These are phyloP conservation scores for Pollimyrus isidori DNA, from an alignment of 2,113 vertebrate species.

Conservation along the genomic window DNA sequence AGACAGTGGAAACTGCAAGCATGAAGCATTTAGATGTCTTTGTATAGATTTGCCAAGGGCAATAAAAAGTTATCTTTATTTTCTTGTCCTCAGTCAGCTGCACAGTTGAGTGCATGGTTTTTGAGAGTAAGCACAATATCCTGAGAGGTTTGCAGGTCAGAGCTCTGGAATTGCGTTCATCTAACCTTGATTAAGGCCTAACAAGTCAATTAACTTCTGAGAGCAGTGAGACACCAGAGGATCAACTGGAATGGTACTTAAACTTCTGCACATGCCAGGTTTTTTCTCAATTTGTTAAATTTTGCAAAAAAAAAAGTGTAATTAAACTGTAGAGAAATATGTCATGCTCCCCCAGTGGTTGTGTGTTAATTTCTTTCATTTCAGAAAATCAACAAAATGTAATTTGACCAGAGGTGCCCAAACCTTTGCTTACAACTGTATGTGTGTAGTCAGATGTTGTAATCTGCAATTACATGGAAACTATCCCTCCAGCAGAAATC, in stretches of 20 bases:
- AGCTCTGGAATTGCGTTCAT: not conserved
- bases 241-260: not conserved
- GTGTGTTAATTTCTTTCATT: not conserved
- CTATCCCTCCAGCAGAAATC: not conserved
- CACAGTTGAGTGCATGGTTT: not conserved
- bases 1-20: not conserved
- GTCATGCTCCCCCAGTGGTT: not conserved
- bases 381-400: not conserved
- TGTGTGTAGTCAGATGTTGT: not conserved
- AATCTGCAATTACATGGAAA: not conserved
- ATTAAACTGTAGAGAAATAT: not conserved
- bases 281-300: not conserved
- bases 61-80: not conserved
- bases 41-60: not conserved
- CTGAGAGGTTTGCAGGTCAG: not conserved
- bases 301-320: not conserved
- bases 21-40: not conserved
- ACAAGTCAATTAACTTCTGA: not conserved
- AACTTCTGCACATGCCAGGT: not conserved
- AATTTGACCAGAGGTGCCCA: not conserved
- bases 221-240: not conserved
- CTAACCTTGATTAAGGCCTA: not conserved
- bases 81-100: not conserved
- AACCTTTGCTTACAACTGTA: not conserved
- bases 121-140: not conserved